These are phyloP conservation scores for Zalophus californianus DNA, from an alignment of 2,797 vertebrate genomes.

Conservation along the genomic window DNA sequence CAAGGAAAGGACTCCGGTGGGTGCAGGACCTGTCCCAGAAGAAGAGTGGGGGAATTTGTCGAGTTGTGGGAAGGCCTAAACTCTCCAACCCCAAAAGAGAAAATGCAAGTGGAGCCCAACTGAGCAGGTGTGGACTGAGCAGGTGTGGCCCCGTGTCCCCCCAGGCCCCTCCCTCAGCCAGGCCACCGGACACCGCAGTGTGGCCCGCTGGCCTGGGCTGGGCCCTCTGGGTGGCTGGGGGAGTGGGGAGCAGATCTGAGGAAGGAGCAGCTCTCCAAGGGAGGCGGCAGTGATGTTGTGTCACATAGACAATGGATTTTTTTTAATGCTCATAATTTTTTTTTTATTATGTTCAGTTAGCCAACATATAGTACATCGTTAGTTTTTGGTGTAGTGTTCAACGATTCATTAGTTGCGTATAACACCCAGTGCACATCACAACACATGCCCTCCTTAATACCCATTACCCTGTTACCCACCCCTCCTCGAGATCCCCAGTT, in stretches of 20 bases:
- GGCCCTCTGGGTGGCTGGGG: neutral
- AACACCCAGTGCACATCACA: no score
- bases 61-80: neutral
- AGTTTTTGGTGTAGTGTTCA: no score
- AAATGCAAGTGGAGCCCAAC: neutral
- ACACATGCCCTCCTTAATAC: no score
- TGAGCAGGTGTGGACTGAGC: no score
- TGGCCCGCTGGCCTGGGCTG: neutral
- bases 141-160: no score
- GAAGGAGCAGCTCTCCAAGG: neutral
- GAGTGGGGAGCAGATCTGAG: neutral
- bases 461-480: no score
- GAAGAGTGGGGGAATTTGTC: neutral
- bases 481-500: no score
- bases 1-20: neutral
- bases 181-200: neutral
- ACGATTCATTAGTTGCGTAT: no score
- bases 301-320: neutral
- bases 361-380: no score
- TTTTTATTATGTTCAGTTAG: no score
- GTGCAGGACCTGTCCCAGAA: neutral
- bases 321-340: no score
- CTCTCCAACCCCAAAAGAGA: neutral
- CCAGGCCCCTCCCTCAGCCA: neutral
- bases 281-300: neutral